Conservation (phyloP, 2,888 invertebrate genomes). For the Meganola albula region DNA sequence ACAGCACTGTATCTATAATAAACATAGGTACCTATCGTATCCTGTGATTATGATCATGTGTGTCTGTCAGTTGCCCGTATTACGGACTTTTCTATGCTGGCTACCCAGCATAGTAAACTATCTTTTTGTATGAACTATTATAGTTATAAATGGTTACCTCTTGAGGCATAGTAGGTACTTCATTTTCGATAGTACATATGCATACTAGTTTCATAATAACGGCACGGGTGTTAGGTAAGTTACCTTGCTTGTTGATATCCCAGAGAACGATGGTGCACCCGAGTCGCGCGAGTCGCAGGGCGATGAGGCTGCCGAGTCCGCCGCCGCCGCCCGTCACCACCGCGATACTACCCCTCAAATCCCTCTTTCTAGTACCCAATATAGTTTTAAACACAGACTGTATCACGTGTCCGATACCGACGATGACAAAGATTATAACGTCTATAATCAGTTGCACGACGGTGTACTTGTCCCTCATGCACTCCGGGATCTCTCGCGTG, state of each 20-base stretch:
- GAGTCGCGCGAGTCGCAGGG: slow-evolving; percentile 84
- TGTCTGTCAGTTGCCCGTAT: too few species aligned
- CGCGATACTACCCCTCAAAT: slow-evolving; percentile 85
- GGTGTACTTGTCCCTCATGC: slow-evolving; percentile 70
- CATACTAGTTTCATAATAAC: background rate
- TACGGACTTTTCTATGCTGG: too few species aligned
- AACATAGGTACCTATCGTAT: too few species aligned
- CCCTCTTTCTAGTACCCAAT: slow-evolving; percentile 81
- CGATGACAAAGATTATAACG: slow-evolving; percentile 72
- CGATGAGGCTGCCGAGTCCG: slow-evolving; percentile 88
- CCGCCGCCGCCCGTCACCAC: slow-evolving; percentile 94
- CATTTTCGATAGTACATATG: background rate
- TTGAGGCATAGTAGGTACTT: background rate
- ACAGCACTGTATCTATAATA: too few species aligned
- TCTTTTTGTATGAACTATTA: too few species aligned
- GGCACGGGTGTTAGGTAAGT: slow-evolving; percentile 40
- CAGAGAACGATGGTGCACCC: slow-evolving; percentile 90
- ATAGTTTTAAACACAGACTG: slow-evolving; percentile 79
- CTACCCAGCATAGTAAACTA: too few species aligned
- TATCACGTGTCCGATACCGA: slow-evolving; percentile 66
- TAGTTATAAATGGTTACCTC: background rate
- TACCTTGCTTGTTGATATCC: slow-evolving; percentile 92
- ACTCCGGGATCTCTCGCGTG: slow-evolving; percentile 67
- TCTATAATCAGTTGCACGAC: slow-evolving; percentile 76
- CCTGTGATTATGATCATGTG: too few species aligned